Conservation (phyloP, 1,140 invertebrate species). For the Elymnias hypermnestra region DNA sequence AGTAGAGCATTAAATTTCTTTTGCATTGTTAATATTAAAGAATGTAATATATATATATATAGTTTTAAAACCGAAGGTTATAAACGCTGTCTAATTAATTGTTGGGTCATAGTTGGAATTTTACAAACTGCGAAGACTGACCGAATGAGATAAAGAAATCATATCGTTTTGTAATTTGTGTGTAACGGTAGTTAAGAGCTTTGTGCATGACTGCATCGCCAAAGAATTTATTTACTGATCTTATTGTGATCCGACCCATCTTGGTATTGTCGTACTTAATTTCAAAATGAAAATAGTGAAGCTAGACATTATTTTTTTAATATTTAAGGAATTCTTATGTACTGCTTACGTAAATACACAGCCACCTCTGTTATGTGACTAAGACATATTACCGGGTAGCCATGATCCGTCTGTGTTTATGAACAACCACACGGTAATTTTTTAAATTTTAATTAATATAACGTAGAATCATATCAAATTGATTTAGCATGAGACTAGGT, state of each 20-base stretch:
- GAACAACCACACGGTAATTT: constrained; percentile 13
- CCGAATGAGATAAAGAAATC: constrained; percentile 63
- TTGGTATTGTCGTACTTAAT: constrained; percentile 26
- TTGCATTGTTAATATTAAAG: constrained; percentile 32
- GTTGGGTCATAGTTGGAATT: constrained; percentile 64
- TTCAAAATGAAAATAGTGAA: constrained; percentile 21
- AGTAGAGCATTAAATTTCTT: constrained; percentile 10
- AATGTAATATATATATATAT: constrained; percentile 35
- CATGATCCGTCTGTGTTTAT: constrained; percentile 5
- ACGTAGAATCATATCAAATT: constrained; percentile 65
- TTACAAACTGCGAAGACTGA: constrained; percentile 71
- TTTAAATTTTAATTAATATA: constrained; percentile 22
- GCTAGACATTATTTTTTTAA: constrained; percentile 16
- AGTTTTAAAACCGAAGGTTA: constrained; percentile 40
- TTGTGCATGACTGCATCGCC: constrained; percentile 36
- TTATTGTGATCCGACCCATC: constrained; percentile 24
- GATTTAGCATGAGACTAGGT: constrained; percentile 50
- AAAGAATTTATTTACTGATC: constrained; percentile 43
- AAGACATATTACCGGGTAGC: neutral
- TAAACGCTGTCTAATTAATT: constrained; percentile 49
- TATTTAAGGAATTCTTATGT: constrained; percentile 12
- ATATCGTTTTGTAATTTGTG: constrained; percentile 71
- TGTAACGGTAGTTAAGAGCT: constrained; percentile 58
- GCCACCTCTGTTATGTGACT: neutral
- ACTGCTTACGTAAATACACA: constrained; percentile 8